Base-by-base conservation (phyloP, 1,140 invertebrate genomes). In the Sycophaga agraensis region DNA sequence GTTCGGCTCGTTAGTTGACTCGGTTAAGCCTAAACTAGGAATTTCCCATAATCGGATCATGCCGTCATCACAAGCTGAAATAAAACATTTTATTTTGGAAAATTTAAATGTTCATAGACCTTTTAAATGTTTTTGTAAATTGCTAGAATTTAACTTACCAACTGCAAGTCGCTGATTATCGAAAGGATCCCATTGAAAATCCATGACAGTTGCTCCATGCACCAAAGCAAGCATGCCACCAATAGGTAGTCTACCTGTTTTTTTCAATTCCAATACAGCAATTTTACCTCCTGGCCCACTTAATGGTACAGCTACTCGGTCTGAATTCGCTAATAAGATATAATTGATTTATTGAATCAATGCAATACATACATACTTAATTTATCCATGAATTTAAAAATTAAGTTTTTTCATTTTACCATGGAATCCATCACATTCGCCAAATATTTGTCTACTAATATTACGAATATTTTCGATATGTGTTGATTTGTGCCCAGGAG, bases 131-230 rank as follows among this genome's bases (percentile, higher is more conserved):
- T 31, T 31, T 4, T 6, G 1, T 42, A 17, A 2, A 31, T 48
- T 49, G 26, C 17, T n/a, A 11, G n/a, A n/a, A n/a, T n/a, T 11
- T 43, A 56, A 51, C 51, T 78, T 78, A 88, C 88, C 87, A 43
- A 95, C 92, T 60, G 91, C 87, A 40, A 98, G 82, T 49, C 89
- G 84, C 43, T 84, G 82, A 73, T 88, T 85, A 77, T 93, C 83
- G 74, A 96, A 97, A 2, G 94, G 94, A 84, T 98, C 93, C 91
- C 92, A 97, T 48, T 88, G 85, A 79, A 96, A 97, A 80, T 98
- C 94, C 84, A 93, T 91, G 6, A 96, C 87, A 65, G 89, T 92
- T 59, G 87, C 88, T 22, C 91, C 89, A 76, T 96, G 92, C 16
- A 97, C 88, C 61, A 98, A 79, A n/a, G 90, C 87, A 22, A 92